phyloP scores from a whole-genome alignment of 2,113 vertebrate species.

The Clinocottus analis region DNA sequence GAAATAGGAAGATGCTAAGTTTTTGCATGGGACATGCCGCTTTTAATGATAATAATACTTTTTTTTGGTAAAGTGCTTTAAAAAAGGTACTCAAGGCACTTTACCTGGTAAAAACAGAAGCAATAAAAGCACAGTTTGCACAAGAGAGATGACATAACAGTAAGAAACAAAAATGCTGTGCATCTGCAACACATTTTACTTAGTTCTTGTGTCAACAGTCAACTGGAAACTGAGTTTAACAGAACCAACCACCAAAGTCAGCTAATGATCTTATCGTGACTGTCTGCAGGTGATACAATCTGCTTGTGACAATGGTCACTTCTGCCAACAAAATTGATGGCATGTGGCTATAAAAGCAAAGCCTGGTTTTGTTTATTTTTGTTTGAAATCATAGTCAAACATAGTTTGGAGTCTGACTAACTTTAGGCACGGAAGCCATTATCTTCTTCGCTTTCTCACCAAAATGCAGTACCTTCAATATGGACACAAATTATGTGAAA shows the following conservation, averaged over 20 bases:
- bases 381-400: neutral
- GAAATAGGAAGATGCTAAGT: neutral
- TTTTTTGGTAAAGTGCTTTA: no score
- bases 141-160: no score
- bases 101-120: no score
- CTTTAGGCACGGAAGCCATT: neutral
- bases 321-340: neutral
- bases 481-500: constrained; percentile 1
- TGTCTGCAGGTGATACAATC: neutral
- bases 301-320: neutral
- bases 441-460: neutral
- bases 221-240: no score
- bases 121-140: no score
- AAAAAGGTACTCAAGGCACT: no score
- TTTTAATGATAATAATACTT: neutral
- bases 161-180: neutral
- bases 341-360: neutral
- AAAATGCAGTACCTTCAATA: neutral
- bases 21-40: neutral
- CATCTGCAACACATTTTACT: neutral
- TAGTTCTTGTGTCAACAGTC: neutral
- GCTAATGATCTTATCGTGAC: no score
- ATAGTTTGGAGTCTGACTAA: neutral
- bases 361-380: neutral
- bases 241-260: no score